Base-by-base conservation (phyloP, 2,797 vertebrate genomes). In the Tauraco hartlaubi region DNA sequence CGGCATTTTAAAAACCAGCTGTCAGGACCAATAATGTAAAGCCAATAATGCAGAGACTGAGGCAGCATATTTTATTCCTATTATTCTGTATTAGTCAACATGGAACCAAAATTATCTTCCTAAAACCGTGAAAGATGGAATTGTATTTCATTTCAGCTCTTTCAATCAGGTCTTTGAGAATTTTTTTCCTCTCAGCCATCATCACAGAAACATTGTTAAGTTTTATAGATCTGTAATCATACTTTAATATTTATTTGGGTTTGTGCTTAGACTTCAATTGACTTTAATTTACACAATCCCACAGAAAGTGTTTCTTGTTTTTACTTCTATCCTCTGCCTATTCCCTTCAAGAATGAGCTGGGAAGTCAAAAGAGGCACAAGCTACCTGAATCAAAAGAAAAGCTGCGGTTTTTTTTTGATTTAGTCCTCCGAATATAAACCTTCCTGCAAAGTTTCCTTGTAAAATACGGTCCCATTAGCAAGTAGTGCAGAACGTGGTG, bases 21-120 rank as follows among this genome's bases (percentile, higher is more conserved):
- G 92, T 96, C 93, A 95, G 62, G 66, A 71, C 76, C 74, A 87
- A 73, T 94, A 95, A 93, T 55, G 63, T 90, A 93, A 96, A 96
- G 74, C 86, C 73, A 92, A 92, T 93, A 96, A 93, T 52, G 73
- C 55, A 75, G 89, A 92, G 82, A 66, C 85, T 90, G 91, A 95
- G 85, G 91, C 75, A 94, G 85, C 84, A 88, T 94, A 92, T 96
- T 95, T 96, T 95, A 86, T 92, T 92, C 78, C 73, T 72, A 92
- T 96, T 95, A 87, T 94, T 97, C 89, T 91, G 61, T 89, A 82
- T 89, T 95, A 93, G 80, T 92, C 88, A 95, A 94, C 77, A 93
- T 22, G 9, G 71, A 95, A 93, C 54, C 11, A n/a, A 92, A 96
- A 96, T 88, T 84, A 84, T 94, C 91, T 96, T 86, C 67, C 87